Evolutionary conservation across 2,797 vertebrate genomes (phyloP).

Genomic region (Aselliscus stoliczkanus): DNA sequence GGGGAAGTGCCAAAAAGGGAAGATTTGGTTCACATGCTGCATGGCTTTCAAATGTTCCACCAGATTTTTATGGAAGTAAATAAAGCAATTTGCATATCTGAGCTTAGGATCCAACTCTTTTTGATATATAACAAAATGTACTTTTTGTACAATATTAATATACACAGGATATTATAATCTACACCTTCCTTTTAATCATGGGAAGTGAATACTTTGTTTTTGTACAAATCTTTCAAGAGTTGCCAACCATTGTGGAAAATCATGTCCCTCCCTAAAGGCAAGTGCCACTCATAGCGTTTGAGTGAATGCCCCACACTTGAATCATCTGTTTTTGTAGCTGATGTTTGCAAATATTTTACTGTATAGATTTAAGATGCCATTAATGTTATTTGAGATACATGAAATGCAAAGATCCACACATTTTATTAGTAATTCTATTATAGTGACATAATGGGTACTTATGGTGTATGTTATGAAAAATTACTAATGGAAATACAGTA

Average conservation of each 20-base stretch:
- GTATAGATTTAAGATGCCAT: not conserved
- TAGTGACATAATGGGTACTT: not conserved
- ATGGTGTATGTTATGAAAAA: not conserved
- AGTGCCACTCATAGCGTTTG: not conserved
- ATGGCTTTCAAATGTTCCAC: not conserved
- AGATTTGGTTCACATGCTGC: not conserved
- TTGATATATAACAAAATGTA: not conserved
- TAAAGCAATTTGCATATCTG: not conserved
- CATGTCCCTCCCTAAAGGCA: not conserved
- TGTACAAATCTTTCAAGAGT: not conserved
- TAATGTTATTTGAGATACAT: not conserved
- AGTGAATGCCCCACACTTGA: not conserved
- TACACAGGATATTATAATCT: not conserved
- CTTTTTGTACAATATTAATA: not conserved
- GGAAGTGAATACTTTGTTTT: not conserved
- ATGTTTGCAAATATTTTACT: not conserved
- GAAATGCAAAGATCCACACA: not conserved
- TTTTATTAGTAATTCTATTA: not conserved
- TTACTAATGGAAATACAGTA: not conserved
- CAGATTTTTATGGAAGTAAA: not conserved
- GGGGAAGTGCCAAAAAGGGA: not conserved
- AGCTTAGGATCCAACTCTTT: not conserved
- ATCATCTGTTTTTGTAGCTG: not conserved
- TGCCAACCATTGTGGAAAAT: not conserved
- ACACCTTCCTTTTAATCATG: not conserved